Conservation (phyloP, 2,888 invertebrate species). For the Stegophylla sp. region DNA sequence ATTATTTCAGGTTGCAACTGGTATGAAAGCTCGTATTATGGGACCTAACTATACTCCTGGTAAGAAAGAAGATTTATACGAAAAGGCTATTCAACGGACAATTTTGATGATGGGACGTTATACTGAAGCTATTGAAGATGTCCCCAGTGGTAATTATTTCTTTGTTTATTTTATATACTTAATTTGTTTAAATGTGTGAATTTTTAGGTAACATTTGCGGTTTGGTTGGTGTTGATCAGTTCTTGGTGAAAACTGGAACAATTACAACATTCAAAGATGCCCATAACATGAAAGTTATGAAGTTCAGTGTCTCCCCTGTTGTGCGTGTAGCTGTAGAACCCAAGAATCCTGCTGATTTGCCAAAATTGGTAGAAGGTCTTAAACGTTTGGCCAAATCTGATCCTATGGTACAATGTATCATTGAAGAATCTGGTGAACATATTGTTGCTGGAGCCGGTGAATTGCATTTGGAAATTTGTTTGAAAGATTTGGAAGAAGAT, state of each 20-base stretch:
- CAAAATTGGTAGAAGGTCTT: slow-evolving; percentile 97
- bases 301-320: slow-evolving; percentile 99
- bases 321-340: slow-evolving; percentile 99
- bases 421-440: slow-evolving; percentile 99
- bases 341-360: slow-evolving; percentile 98
- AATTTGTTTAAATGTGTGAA: slow-evolving; percentile 48
- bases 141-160: slow-evolving; percentile 80
- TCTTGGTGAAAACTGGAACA: slow-evolving; percentile 98
- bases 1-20: slow-evolving; percentile 72
- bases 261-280: slow-evolving; percentile 99
- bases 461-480: slow-evolving; percentile 98
- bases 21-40: slow-evolving; percentile 96
- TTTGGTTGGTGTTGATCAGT: slow-evolving; percentile 99
- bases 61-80: slow-evolving; percentile 98
- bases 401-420: slow-evolving; percentile 99
- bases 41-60: slow-evolving; percentile 98
- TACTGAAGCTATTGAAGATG: slow-evolving; percentile 98
- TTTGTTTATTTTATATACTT: background rate
- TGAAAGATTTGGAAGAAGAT: slow-evolving; percentile 99
- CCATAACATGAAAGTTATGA: slow-evolving; percentile 99
- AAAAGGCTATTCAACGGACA: slow-evolving; percentile 99
- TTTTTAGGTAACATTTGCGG: slow-evolving; percentile 93
- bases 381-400: slow-evolving; percentile 99
- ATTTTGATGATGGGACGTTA: slow-evolving; percentile 99
- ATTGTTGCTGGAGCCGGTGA: slow-evolving; percentile 99